phyloP scores from a whole-genome alignment of 2,113 vertebrate species.

The Grantiella picta region DNA sequence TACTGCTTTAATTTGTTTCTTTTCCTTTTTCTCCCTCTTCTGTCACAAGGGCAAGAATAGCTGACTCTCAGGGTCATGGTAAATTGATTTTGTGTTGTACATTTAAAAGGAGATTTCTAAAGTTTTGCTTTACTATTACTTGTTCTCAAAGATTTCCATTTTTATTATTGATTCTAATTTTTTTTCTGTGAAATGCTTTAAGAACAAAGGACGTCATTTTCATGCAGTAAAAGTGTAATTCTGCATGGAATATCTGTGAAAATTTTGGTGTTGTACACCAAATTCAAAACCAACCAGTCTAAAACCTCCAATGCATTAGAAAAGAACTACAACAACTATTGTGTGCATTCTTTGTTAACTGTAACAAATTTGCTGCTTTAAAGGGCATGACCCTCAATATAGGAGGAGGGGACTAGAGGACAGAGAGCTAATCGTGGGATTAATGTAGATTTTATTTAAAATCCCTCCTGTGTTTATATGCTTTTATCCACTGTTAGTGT shows the following conservation, averaged over 20 bases:
- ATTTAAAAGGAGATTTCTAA: conserved; percentile 65
- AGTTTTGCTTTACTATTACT: conserved; percentile 61
- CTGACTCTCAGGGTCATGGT: conserved; percentile 65
- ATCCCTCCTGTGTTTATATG: conserved; percentile 33
- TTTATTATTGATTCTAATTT: conserved; percentile 69
- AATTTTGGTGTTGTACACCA: conserved; percentile 18
- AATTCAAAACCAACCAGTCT: neutral
- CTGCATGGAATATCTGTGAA: neutral
- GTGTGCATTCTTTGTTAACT: neutral
- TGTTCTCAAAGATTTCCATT: conserved; percentile 68
- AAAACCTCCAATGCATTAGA: neutral
- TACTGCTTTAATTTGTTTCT: conserved; percentile 66
- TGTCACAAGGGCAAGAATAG: conserved; percentile 61
- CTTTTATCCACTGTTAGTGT: conserved; percentile 39
- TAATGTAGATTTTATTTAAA: conserved; percentile 49
- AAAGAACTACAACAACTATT: neutral
- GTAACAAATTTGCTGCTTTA: conserved; percentile 22
- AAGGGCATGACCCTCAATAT: neutral
- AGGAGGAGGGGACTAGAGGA: neutral
- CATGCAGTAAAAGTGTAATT: conserved; percentile 18
- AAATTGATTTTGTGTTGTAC: conserved; percentile 78
- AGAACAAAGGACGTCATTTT: conserved; percentile 13
- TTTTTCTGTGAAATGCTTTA: conserved; percentile 33
- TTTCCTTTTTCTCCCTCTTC: conserved; percentile 52
- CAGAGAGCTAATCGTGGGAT: conserved; percentile 29